Evolutionary conservation across 64 coral and sea anemone species (phyloP), one percentile per base, ranked within the genome.

Genomic region (Porites lutea): DNA sequence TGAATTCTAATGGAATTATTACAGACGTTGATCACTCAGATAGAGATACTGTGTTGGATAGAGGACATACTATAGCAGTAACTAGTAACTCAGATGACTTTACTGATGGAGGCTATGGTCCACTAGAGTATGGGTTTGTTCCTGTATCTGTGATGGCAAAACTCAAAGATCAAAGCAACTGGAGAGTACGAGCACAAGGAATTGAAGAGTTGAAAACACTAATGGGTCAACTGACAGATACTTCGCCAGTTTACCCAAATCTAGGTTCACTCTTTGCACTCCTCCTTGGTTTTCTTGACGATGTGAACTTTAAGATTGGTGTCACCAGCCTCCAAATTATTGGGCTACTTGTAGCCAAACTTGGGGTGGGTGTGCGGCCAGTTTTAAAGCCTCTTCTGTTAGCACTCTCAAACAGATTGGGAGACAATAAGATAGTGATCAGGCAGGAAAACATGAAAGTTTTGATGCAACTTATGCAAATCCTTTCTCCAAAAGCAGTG

Each of bases 391-490:
- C 78, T 21, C 89, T 99, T 59, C 91, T 99, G 4, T 78, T 73
- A 74, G 82, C 94, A 71, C 71, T 99, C 9, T 78, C 94, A 67
- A 99, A 95, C 66, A 99, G 94, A 80, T 78, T 96, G 23, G 97
- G 97, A 79, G 97, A 99, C 65, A 99, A 99, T 64, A 99, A 99
- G 80, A 99, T 94, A 94, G 97, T 99, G n/a, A 99, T 99, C 57
- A 89, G 94, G 50, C 97, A 99, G 64, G 94, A 96, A 86, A 99
- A 99, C 79, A 99, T 99, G 97, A 96, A 94, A 66, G 97, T 99
- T 69, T 78, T 99, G 18, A 99, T 96, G 94, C 91, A 99, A 22
- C 88, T 99, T 14, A 99, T 99, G 94, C 97, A 99, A 75, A 96
- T 96, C 48, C 66, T 99, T 8, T 96, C 97, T 44, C 94, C 97